Percentiles rank a stretch among this genome's conserved stretches.
Conservation (phyloP, 1,140 invertebrate genomes). For the Formica exsecta region DNA sequence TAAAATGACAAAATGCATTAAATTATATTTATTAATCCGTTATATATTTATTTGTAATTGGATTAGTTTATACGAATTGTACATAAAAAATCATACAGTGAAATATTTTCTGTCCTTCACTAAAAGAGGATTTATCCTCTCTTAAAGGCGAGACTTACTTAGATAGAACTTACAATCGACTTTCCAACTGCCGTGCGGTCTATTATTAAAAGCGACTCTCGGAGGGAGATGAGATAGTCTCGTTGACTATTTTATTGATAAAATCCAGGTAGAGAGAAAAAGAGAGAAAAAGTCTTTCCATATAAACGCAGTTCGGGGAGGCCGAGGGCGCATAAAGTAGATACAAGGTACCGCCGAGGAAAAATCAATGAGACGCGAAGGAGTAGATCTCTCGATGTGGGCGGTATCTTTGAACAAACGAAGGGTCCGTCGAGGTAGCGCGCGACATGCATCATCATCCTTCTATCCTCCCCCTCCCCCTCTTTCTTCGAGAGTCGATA, state of each 20-base stretch:
- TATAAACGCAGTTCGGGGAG: background rate
- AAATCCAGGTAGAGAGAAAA: background rate
- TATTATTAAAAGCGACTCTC: background rate
- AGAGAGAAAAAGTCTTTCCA: conserved; percentile 23
- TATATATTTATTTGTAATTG: background rate
- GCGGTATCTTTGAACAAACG: conserved; percentile 70
- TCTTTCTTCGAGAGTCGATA: conserved; percentile 63
- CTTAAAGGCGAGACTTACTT: background rate
- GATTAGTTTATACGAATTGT: background rate
- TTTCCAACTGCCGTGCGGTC: background rate
- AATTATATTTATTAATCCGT: background rate
- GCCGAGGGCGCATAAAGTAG: background rate
- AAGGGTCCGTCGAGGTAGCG: conserved; percentile 57
- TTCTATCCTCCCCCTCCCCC: conserved; percentile 26
- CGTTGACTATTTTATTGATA: conserved; percentile 68
- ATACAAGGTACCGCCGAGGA: background rate
- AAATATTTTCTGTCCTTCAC: background rate
- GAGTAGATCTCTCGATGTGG: conserved; percentile 68
- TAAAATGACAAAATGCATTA: background rate
- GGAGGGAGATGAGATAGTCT: conserved; percentile 43
- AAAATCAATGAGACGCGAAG: conserved; percentile 70
- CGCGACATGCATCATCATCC: conserved; percentile 67
- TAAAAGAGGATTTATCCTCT: background rate
- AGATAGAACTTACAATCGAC: background rate
- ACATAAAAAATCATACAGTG: background rate